phyloP scores from a whole-genome alignment of 2,797 vertebrate species.

The Smutsia gigantea region DNA sequence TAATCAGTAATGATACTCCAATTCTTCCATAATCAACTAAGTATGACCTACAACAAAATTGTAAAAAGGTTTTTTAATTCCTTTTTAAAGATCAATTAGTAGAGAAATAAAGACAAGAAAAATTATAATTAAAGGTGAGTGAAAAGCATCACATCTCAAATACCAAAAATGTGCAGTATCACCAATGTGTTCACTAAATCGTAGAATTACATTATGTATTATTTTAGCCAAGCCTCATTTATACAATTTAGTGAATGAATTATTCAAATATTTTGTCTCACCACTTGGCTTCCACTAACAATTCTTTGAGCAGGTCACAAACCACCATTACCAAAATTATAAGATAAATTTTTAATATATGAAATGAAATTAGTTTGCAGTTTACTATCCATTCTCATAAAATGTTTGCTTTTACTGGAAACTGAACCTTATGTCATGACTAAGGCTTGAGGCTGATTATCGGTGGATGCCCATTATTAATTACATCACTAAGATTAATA shows the following conservation, averaged over 20 bases:
- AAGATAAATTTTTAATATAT: neutral
- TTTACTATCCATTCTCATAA: neutral
- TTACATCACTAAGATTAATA: neutral
- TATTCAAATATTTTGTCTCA: neutral
- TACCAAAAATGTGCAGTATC: neutral
- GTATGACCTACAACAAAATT: neutral
- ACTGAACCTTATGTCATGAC: neutral
- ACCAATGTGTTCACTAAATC: neutral
- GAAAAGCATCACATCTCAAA: neutral
- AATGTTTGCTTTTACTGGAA: neutral
- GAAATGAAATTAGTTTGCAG: neutral
- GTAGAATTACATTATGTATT: neutral
- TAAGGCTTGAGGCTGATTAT: neutral
- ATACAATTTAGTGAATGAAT: neutral
- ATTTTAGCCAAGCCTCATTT: neutral
- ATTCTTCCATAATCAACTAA: neutral
- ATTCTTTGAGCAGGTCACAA: neutral
- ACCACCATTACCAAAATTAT: neutral
- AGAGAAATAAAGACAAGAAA: neutral
- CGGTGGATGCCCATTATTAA: neutral
- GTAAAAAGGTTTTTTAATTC: neutral
- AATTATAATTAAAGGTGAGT: neutral
- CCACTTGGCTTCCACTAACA: neutral
- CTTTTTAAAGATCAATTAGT: constrained; percentile 23
- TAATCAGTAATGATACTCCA: neutral